Evolutionary conservation across 2,888 invertebrate species (phyloP).

Genomic region (Sabatieria punctata): DNA sequence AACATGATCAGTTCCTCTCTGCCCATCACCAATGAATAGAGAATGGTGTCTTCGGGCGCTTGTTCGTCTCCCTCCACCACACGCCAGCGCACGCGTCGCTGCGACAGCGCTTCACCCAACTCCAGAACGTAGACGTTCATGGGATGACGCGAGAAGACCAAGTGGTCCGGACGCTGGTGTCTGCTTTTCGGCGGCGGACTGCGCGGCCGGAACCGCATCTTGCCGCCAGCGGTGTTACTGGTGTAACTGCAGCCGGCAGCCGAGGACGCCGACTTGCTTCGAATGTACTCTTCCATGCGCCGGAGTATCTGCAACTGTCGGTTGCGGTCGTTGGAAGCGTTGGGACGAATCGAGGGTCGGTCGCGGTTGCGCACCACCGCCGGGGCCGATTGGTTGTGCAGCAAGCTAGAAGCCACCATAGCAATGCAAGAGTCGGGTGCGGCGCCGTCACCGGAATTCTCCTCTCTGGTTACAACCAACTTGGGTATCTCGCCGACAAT

Average conservation of each 20-base stretch:
- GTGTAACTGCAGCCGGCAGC: too few relatives aligned
- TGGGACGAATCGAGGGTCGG: conserved; percentile 33
- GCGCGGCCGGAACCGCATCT: conserved; percentile 8
- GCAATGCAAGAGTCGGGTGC: conserved; percentile 5
- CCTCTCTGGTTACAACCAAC: conserved; percentile 15
- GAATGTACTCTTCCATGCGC: conserved; percentile 45
- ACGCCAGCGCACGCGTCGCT: conserved; percentile 39
- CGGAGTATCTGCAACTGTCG: conserved; percentile 47
- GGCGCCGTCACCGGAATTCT: conserved; percentile 1
- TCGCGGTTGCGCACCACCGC: conserved; percentile 3
- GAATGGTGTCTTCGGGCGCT: conserved; percentile 64
- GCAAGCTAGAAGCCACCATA: conserved; percentile 10
- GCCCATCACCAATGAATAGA: conserved; percentile 71
- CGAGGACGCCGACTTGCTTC: conserved; percentile 10
- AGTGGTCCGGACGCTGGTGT: conserved; percentile 1
- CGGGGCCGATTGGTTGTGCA: conserved; percentile 9
- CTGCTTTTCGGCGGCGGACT: conserved; percentile 9
- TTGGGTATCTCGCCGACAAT: conserved; percentile 19
- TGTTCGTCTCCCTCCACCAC: conserved; percentile 21
- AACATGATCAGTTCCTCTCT: conserved; percentile 83
- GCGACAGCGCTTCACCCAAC: conserved; percentile 41
- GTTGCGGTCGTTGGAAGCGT: conserved; percentile 41
- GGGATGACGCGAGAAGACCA: background rate
- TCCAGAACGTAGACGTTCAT: conserved; percentile 57
- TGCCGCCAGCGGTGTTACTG: too few relatives aligned